Percentiles rank a stretch among this genome's conserved stretches.
phyloP scores from a whole-genome alignment of 2,113 vertebrate genomes.

The Pica pica region DNA sequence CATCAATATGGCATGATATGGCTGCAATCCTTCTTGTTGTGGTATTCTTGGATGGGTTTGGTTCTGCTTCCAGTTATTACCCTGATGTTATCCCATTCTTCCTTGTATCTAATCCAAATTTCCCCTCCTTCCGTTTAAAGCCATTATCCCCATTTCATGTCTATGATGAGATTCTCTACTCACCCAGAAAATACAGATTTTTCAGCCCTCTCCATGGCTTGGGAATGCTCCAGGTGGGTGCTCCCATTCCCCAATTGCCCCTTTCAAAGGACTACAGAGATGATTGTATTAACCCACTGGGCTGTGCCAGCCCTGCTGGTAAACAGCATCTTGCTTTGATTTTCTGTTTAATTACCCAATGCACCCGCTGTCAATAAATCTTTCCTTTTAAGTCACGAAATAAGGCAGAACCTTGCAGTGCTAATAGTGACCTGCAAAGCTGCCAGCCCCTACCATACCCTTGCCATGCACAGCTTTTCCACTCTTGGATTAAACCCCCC shows the following conservation, averaged over 20 bases:
- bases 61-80: not conserved
- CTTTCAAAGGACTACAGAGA: not conserved
- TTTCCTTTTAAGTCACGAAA: not conserved
- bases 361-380: not conserved
- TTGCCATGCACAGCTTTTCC: not conserved
- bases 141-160: not conserved
- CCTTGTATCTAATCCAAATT: not conserved
- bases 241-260: not conserved
- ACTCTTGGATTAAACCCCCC: not conserved
- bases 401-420: not conserved
- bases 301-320: not conserved
- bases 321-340: not conserved
- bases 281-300: constrained; percentile 6
- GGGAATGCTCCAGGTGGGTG: not conserved
- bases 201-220: not conserved
- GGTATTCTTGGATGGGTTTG: not conserved
- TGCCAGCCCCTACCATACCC: not conserved
- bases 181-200: not conserved
- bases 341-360: not conserved
- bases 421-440: not conserved
- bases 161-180: not conserved
- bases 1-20: too few relatives aligned
- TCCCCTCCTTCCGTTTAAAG: not conserved
- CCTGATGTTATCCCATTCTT: not conserved
- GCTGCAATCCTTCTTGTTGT: not conserved